Percentiles rank a stretch among this genome's conserved stretches.
Conservation (phyloP, 2,113 vertebrate species). For the Ciconia maguari region DNA sequence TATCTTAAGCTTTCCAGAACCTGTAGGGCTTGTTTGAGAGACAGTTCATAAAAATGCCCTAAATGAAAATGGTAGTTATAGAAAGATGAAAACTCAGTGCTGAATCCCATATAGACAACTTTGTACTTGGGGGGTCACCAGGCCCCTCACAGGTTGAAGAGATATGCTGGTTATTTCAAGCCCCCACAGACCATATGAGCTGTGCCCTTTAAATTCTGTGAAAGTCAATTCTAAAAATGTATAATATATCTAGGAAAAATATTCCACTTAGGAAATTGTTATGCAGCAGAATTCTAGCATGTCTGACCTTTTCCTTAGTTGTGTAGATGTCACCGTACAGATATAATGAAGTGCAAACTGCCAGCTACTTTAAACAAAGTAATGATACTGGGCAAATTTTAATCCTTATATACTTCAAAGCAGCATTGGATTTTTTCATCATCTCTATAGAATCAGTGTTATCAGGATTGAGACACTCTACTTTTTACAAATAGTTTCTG, state of each 20-base stretch:
- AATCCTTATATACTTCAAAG: neutral
- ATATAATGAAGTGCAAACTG: neutral
- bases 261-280: neutral
- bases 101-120: neutral
- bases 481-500: neutral
- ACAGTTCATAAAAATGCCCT: neutral
- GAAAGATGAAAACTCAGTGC: neutral
- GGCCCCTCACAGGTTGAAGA: neutral
- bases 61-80: neutral
- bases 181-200: neutral
- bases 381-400: neutral
- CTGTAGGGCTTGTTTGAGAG: neutral
- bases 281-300: neutral
- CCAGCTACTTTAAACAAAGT: neutral
- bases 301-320: slow-evolving; percentile 30
- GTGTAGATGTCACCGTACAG: neutral
- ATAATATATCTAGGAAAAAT: neutral
- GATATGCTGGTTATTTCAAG: neutral
- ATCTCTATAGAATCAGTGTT: neutral
- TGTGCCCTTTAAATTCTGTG: slow-evolving; percentile 5
- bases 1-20: neutral
- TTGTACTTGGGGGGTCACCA: neutral
- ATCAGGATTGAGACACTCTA: neutral
- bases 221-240: slow-evolving; percentile 4
- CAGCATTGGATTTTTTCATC: neutral